Percentiles rank a stretch among this genome's conserved stretches.
Evolutionary conservation across 1,140 invertebrate genomes (phyloP).

Genomic region (Calliphora vicina): DNA sequence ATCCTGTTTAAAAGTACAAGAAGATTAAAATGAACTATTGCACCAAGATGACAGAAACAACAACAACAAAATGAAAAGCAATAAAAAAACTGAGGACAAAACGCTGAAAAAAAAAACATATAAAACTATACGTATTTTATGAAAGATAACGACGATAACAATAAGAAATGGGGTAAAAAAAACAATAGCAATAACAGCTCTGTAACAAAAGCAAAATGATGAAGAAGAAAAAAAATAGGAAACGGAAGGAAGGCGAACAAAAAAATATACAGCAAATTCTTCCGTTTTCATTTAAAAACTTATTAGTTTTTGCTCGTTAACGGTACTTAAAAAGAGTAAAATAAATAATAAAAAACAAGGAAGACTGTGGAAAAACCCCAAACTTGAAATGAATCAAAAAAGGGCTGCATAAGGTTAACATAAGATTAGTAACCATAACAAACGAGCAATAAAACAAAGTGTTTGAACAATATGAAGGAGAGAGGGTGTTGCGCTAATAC

Average conservation of each 20-base stretch:
- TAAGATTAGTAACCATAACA: neutral
- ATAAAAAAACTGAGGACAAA: slow-evolving; percentile 32
- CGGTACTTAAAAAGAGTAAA: slow-evolving; percentile 35
- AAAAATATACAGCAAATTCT: slow-evolving; percentile 9
- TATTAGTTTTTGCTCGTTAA: slow-evolving; percentile 62
- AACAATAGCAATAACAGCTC: slow-evolving; percentile 50
- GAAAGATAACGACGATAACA: slow-evolving; percentile 41
- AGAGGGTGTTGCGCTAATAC: neutral
- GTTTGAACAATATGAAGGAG: neutral
- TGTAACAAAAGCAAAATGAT: slow-evolving; percentile 35
- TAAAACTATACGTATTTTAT: neutral
- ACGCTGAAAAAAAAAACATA: slow-evolving; percentile 35
- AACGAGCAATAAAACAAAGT: neutral
- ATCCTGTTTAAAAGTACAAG: neutral
- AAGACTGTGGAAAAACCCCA: neutral
- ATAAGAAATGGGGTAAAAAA: slow-evolving; percentile 21
- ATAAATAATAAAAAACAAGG: neutral
- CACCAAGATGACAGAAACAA: neutral
- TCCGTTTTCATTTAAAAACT: slow-evolving; percentile 46
- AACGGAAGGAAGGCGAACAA: neutral
- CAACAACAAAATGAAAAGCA: slow-evolving; percentile 40
- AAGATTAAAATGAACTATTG: slow-evolving; percentile 25
- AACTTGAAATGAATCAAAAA: neutral
- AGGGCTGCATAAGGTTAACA: neutral
- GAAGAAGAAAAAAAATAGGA: neutral